These are phyloP conservation scores for Diplazon laetatorius DNA, from an alignment of 2,888 invertebrate species.

Conservation along the genomic window DNA sequence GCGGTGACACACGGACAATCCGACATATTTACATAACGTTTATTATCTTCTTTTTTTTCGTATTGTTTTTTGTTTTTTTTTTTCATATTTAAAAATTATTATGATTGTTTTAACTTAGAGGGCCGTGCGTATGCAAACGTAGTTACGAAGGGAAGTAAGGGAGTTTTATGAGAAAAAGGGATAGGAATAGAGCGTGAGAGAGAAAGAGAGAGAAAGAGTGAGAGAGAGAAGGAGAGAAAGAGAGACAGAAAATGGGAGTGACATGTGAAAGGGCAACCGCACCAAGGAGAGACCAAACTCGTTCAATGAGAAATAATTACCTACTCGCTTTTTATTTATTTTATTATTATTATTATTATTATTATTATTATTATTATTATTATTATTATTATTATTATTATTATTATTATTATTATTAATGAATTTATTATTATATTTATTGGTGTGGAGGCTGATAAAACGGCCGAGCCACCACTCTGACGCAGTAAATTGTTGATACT, in stretches of 20 bases:
- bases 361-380: too few species aligned
- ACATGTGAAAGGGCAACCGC: slow-evolving; percentile 75
- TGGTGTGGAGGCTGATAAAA: slow-evolving; percentile 73
- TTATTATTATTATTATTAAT: slow-evolving; percentile 56
- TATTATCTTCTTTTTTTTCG: slow-evolving; percentile 19
- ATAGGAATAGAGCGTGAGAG: slow-evolving; percentile 21
- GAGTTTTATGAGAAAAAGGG: background rate
- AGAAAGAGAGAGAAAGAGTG: background rate
- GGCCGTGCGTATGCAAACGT: slow-evolving; percentile 53
- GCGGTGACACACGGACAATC: slow-evolving; percentile 54
- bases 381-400: slow-evolving; percentile 74
- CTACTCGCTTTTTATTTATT: slow-evolving; percentile 77
- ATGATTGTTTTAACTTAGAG: slow-evolving; percentile 40
- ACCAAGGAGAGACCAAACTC: slow-evolving; percentile 81
- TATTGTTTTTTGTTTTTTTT: slow-evolving; percentile 9
- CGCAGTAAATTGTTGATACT: slow-evolving; percentile 68
- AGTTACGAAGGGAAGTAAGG: slow-evolving; percentile 44
- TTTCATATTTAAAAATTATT: too few species aligned
- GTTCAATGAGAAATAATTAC: slow-evolving; percentile 74
- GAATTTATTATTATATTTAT: slow-evolving; percentile 75
- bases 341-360: slow-evolving; percentile 68
- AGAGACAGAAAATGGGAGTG: slow-evolving; percentile 63
- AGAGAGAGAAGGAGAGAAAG: slow-evolving; percentile 23
- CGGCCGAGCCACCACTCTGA: slow-evolving; percentile 69
- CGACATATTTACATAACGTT: slow-evolving; percentile 44